Evolutionary conservation across 2,113 vertebrate species (phyloP).

Genomic region (Felis chaus): DNA sequence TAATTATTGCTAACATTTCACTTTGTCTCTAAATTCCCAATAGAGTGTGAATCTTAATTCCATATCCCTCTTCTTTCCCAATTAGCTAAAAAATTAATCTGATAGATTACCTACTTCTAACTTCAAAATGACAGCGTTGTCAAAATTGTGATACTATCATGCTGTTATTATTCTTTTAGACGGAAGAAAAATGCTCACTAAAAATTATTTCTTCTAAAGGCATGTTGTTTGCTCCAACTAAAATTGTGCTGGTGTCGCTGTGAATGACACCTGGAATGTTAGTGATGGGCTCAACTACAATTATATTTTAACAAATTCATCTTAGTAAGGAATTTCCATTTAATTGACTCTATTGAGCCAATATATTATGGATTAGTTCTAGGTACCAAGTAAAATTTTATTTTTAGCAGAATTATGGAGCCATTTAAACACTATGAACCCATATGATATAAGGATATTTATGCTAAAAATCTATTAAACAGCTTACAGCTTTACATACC

Average conservation of each 20-base stretch:
- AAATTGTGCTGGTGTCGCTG: neutral
- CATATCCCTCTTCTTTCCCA: constrained; percentile 38
- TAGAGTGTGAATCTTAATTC: constrained; percentile 39
- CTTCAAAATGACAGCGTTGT: constrained; percentile 53
- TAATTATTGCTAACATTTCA: constrained; percentile 68
- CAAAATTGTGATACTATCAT: constrained; percentile 46
- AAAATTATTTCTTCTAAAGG: neutral
- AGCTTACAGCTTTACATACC: neutral
- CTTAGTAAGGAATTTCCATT: constrained; percentile 28
- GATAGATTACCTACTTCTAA: constrained; percentile 39
- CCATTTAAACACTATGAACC: neutral
- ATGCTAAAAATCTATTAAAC: constrained; percentile 1
- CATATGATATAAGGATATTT: constrained; percentile 30
- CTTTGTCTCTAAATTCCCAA: constrained; percentile 50
- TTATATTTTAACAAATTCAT: constrained; percentile 60
- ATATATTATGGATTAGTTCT: constrained; percentile 36
- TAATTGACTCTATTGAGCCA: constrained; percentile 42
- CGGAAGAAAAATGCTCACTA: neutral
- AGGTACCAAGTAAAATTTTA: constrained; percentile 59
- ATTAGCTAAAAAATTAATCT: constrained; percentile 53
- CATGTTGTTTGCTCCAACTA: constrained; percentile 26
- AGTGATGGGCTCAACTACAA: constrained; percentile 21
- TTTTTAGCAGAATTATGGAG: constrained; percentile 33
- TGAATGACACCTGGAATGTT: constrained; percentile 15
- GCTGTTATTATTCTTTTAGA: constrained; percentile 19